Evolutionary conservation across 2,113 vertebrate species (phyloP), one percentile per base, ranked within the genome.

Genomic region (Corythornis madagascariensis): DNA sequence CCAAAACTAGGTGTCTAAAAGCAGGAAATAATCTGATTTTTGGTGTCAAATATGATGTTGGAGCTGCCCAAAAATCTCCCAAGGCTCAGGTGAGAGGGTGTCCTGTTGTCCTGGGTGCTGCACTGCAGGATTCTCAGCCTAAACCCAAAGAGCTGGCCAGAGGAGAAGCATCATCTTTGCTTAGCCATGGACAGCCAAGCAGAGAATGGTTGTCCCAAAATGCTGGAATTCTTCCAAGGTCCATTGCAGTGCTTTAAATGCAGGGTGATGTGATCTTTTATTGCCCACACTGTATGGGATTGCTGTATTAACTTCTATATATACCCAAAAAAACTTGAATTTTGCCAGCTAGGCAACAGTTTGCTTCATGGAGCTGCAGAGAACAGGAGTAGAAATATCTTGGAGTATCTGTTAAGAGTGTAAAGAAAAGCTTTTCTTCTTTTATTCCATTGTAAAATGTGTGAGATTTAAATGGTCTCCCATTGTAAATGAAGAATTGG

Each of bases 401-500:
- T 82, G 31, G 45, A 74, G 45, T 9, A 57, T 48, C 10, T 35
- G 9, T n/a, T 63, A 31, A 31, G 72, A 67, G 24, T 50, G 8
- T 67, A 45, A 84, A 69, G 7, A 78, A 88, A 84, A 12, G 5
- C 28, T 84, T 85, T 83, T 79, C 5, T 6, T 92, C 29, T 87
- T 80, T 84, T 71, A 42, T 86, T 74, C 31, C 33, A n/a, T 31
- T 79, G 16, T 89, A 69, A 90, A 79, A 25, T 85, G 57, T 70
- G 19, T 75, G 52, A 87, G 50, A 79, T 67, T 82, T 87, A 88
- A 80, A 67, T 83, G 52, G 13, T 80, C 42, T 69, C 40, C 63
- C 42, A n/a, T 83, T 95, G 28, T 82, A 93, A 20, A 40, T 59
- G 10, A 90, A 63, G 31, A 75, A 82, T 76, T 94, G 90, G 43